These are phyloP conservation scores for Hystrix brachyura DNA, from an alignment of 2,113 vertebrate species.

Conservation along the genomic window DNA sequence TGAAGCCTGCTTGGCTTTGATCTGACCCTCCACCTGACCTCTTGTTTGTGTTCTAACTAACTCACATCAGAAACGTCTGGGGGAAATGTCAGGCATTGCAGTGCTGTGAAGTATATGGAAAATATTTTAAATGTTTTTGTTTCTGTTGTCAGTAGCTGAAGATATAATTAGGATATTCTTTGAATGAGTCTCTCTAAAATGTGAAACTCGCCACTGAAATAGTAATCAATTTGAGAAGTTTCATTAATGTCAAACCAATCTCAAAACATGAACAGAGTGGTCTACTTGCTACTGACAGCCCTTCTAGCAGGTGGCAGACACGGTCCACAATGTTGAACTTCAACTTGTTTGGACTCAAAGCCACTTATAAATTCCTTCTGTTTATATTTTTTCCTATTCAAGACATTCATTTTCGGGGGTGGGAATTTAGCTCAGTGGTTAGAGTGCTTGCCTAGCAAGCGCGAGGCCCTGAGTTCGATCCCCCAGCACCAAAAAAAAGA, in stretches of 20 bases:
- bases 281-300: not conserved
- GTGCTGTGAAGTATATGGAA: not conserved
- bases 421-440: no score
- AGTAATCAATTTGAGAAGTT: not conserved
- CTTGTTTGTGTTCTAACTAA: conserved; percentile 22
- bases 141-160: not conserved
- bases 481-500: no score
- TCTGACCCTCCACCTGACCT: not conserved
- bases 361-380: not conserved
- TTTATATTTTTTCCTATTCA: not conserved
- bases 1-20: not conserved
- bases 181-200: conserved; percentile 16
- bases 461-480: no score
- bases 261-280: not conserved
- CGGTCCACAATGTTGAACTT: not conserved
- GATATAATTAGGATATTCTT: not conserved
- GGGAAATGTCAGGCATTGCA: not conserved
- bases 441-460: no score
- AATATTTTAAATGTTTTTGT: not conserved
- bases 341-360: not conserved
- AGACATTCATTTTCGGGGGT: not conserved
- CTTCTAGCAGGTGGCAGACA: not conserved
- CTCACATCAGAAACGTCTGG: not conserved
- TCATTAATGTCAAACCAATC: not conserved
- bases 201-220: conserved; percentile 25